Conservation (phyloP, 2,113 vertebrate species). For the Eleginops maclovinus region DNA sequence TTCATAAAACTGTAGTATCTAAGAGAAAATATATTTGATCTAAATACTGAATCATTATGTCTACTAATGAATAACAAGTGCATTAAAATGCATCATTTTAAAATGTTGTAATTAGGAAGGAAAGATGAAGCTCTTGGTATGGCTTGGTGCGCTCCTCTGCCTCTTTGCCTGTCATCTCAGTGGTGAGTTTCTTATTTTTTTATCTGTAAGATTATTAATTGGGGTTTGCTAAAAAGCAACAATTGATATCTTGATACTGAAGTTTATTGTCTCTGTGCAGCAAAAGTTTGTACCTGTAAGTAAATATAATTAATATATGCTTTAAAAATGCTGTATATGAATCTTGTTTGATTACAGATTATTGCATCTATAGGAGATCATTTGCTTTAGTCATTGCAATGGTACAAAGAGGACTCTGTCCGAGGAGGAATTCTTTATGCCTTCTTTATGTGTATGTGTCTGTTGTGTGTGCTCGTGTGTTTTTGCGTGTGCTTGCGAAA, state of each 20-base stretch:
- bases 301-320: neutral
- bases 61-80: neutral
- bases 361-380: neutral
- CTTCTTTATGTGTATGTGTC: constrained; percentile 10
- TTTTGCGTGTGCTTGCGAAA: constrained; percentile 12
- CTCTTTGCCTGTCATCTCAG: constrained; percentile 59
- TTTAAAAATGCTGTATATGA: neutral
- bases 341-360: neutral
- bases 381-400: constrained; percentile 32
- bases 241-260: neutral
- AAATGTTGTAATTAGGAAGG: neutral
- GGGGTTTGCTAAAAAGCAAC: too few species aligned
- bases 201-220: neutral
- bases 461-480: constrained; percentile 25
- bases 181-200: constrained; percentile 80
- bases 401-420: constrained; percentile 69
- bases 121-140: constrained; percentile 78
- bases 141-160: constrained; percentile 68
- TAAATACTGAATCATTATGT: too few species aligned
- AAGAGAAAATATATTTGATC: too few species aligned
- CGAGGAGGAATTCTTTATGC: constrained; percentile 23
- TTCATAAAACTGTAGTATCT: neutral
- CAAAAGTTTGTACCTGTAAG: neutral
- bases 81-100: neutral
- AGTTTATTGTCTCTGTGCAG: neutral